Percentiles rank a stretch among this genome's conserved stretches.
phyloP scores from a whole-genome alignment of 2,113 vertebrate species.

The Monopterus albus region DNA sequence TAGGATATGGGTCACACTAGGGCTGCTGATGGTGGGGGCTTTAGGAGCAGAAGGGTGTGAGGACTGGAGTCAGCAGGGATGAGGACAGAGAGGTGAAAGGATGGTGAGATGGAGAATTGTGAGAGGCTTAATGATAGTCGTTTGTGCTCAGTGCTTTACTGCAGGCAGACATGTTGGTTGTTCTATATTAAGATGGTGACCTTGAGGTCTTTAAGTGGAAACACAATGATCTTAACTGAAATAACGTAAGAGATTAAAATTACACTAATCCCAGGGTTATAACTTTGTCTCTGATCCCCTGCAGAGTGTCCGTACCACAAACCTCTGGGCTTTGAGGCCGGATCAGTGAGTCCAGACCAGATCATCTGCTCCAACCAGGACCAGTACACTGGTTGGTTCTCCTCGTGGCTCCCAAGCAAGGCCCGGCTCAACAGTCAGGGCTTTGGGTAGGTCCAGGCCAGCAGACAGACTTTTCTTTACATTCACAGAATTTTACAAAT shows the following conservation, averaged over 20 bases:
- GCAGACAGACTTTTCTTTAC: background rate
- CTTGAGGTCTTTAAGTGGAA: background rate
- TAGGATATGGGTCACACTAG: slow-evolving; percentile 66
- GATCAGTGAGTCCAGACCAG: slow-evolving; percentile 89
- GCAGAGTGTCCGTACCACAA: slow-evolving; percentile 96
- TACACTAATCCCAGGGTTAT: too few species aligned
- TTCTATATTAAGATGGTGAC: background rate
- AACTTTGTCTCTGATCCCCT: background rate
- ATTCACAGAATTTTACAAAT: too few species aligned
- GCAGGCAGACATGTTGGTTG: slow-evolving; percentile 13
- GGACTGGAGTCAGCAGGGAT: slow-evolving; percentile 14
- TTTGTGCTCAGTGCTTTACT: slow-evolving; percentile 21
- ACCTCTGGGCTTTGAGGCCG: slow-evolving; percentile 94
- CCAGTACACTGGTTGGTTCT: slow-evolving; percentile 96
- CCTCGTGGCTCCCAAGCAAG: slow-evolving; percentile 93
- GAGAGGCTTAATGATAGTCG: slow-evolving; percentile 37
- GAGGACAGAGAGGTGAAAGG: slow-evolving; percentile 7
- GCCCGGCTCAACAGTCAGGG: slow-evolving; percentile 95
- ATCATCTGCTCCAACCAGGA: slow-evolving; percentile 95
- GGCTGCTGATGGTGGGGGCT: slow-evolving; percentile 21
- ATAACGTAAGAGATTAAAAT: too few species aligned
- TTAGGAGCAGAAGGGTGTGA: slow-evolving; percentile 5
- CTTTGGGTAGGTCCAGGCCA: slow-evolving; percentile 87
- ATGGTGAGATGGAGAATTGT: slow-evolving; percentile 33
- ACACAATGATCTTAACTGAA: background rate